Evolutionary conservation across 2,113 vertebrate genomes (phyloP).

Genomic region (Irena cyanogastra): DNA sequence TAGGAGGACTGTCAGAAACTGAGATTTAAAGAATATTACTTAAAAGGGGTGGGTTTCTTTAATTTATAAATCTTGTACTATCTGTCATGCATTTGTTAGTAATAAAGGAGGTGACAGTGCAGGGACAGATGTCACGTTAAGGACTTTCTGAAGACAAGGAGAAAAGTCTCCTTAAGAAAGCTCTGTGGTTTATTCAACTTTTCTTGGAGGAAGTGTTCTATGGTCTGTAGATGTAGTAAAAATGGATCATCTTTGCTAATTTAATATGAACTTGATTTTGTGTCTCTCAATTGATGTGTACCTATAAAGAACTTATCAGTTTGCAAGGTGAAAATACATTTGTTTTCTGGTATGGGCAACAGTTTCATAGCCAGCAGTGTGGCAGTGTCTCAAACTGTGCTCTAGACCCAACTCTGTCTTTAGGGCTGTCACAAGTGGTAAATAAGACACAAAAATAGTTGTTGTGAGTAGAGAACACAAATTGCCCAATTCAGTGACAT

Average conservation of each 20-base stretch:
- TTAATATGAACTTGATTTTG: slow-evolving; percentile 19
- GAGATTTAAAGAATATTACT: slow-evolving; percentile 85
- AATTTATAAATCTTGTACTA: slow-evolving; percentile 82
- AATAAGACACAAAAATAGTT: not conserved
- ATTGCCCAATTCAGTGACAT: not conserved
- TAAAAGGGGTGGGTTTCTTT: slow-evolving; percentile 80
- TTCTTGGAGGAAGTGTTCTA: slow-evolving; percentile 37
- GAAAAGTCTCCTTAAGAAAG: slow-evolving; percentile 33
- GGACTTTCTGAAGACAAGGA: slow-evolving; percentile 69
- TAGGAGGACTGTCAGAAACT: slow-evolving; percentile 75
- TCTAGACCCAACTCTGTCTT: not conserved
- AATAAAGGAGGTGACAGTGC: slow-evolving; percentile 69
- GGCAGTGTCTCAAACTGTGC: not conserved
- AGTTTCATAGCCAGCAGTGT: not conserved
- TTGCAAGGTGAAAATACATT: not conserved
- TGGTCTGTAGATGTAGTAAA: not conserved
- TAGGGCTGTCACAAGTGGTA: not conserved
- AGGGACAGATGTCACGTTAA: slow-evolving; percentile 74
- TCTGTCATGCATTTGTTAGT: slow-evolving; percentile 75
- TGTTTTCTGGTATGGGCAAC: not conserved
- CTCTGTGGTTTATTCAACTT: slow-evolving; percentile 42
- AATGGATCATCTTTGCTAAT: slow-evolving; percentile 14
- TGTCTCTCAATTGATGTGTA: not conserved
- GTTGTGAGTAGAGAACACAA: not conserved
- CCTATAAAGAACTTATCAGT: not conserved